Conservation (phyloP, 2,797 vertebrate species). For the Gymnocypris eckloni region DNA sequence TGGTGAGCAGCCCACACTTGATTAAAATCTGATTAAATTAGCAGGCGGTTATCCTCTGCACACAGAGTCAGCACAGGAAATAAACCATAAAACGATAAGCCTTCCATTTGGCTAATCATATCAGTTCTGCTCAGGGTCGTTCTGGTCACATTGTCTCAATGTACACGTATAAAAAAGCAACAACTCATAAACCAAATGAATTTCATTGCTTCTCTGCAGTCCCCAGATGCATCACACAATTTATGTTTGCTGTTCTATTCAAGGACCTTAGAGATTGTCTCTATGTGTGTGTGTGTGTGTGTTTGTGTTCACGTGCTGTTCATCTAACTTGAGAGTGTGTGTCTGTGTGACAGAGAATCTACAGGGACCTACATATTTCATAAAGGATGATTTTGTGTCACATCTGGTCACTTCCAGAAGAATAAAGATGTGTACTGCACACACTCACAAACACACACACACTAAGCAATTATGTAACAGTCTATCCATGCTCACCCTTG, state of each 20-base stretch:
- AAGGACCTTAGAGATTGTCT: slow-evolving; percentile 24
- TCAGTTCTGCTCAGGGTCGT: slow-evolving; percentile 48
- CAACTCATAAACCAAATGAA: slow-evolving; percentile 28
- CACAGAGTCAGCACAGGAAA: slow-evolving; percentile 46
- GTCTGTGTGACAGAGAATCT: slow-evolving; percentile 43
- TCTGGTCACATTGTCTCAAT: slow-evolving; percentile 51
- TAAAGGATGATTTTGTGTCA: slow-evolving; percentile 61
- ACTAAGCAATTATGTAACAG: slow-evolving; percentile 60
- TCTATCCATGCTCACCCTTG: slow-evolving; percentile 52
- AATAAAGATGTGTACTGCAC: slow-evolving; percentile 56
- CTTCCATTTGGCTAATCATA: slow-evolving; percentile 57
- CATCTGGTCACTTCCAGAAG: slow-evolving; percentile 64
- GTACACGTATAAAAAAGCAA: neutral
- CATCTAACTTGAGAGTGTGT: slow-evolving; percentile 25
- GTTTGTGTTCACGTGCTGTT: slow-evolving; percentile 40
- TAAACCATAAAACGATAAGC: slow-evolving; percentile 51
- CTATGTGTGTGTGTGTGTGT: slow-evolving; percentile 5
- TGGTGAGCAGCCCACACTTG: slow-evolving; percentile 37
- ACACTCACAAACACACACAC: slow-evolving; percentile 33
- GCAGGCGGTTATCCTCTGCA: slow-evolving; percentile 48
- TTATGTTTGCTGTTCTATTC: slow-evolving; percentile 42
- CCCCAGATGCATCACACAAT: slow-evolving; percentile 27
- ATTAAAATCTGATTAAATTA: slow-evolving; percentile 62
- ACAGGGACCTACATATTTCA: slow-evolving; percentile 58
- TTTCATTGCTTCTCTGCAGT: slow-evolving; percentile 13